Conservation (phyloP, 1,140 invertebrate species). For the Polyergus mexicanus region DNA sequence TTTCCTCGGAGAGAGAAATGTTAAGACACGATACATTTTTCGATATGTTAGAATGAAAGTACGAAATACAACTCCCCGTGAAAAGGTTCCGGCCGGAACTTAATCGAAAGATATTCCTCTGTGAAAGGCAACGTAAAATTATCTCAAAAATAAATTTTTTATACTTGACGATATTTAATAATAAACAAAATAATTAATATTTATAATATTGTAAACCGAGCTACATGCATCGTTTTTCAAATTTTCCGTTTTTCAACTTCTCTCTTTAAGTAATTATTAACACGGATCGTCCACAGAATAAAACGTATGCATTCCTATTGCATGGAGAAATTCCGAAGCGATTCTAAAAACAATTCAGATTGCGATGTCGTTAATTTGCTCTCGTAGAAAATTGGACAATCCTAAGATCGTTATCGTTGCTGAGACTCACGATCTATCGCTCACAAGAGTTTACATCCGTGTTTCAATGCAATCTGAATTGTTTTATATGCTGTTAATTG, state of each 20-base stretch:
- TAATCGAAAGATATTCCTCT: slow-evolving; percentile 42
- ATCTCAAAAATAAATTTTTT: slow-evolving; percentile 23
- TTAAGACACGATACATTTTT: slow-evolving; percentile 68
- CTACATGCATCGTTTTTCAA: background rate
- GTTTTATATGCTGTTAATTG: no score
- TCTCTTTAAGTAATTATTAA: background rate
- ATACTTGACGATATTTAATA: background rate
- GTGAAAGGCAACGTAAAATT: slow-evolving; percentile 58
- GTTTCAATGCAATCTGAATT: slow-evolving; percentile 17
- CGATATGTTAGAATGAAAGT: slow-evolving; percentile 69
- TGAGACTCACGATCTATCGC: slow-evolving; percentile 42
- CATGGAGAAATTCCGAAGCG: background rate
- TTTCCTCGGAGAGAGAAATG: slow-evolving; percentile 26
- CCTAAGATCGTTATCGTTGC: background rate
- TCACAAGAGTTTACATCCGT: background rate
- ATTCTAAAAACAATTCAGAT: no score
- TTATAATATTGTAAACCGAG: no score
- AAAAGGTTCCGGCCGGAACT: slow-evolving; percentile 63
- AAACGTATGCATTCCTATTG: background rate
- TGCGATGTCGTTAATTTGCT: slow-evolving; percentile 32
- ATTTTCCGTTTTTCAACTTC: background rate
- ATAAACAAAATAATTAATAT: slow-evolving; percentile 22
- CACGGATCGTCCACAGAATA: background rate
- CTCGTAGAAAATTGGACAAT: slow-evolving; percentile 53
- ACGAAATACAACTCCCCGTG: slow-evolving; percentile 55